Percentiles rank a stretch among this genome's conserved stretches.
Conservation (phyloP, 2,797 vertebrate species). For the Sternotherus odoratus region DNA sequence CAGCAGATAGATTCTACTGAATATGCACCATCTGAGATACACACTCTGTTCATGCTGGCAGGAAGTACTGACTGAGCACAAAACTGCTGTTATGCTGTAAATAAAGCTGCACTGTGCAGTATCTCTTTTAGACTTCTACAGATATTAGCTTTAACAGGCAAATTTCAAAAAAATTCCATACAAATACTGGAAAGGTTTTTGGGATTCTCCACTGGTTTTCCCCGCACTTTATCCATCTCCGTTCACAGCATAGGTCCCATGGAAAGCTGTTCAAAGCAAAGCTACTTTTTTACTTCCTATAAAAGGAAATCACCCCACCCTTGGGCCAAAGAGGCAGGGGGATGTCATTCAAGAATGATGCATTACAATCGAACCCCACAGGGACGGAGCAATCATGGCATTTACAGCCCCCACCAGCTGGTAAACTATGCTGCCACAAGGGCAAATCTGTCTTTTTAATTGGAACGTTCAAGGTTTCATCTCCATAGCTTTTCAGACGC, state of each 20-base stretch:
- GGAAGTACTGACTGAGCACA: not conserved
- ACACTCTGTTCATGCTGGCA: accelerated
- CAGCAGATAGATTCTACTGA: accelerated
- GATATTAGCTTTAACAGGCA: accelerated
- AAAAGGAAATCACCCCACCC: not conserved
- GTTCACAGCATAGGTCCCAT: accelerated
- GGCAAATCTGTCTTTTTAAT: not conserved
- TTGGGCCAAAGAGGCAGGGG: not conserved
- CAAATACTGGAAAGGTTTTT: conserved; percentile 7
- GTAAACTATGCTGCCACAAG: not conserved
- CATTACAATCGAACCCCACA: not conserved
- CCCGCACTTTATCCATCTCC: not conserved
- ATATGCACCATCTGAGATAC: accelerated
- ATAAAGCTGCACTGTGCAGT: accelerated
- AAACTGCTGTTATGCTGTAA: accelerated
- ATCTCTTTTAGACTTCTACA: not conserved
- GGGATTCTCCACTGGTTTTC: conserved; percentile 8
- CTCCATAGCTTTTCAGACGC: not conserved
- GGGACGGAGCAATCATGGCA: conserved; percentile 11
- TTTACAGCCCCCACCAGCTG: not conserved
- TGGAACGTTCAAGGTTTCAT: accelerated
- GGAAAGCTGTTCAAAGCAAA: not conserved
- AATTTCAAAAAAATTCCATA: not conserved
- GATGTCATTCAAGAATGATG: not conserved
- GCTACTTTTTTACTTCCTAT: accelerated